phyloP scores from a whole-genome alignment of 2,113 vertebrate genomes.

The Cebidichthys violaceus region DNA sequence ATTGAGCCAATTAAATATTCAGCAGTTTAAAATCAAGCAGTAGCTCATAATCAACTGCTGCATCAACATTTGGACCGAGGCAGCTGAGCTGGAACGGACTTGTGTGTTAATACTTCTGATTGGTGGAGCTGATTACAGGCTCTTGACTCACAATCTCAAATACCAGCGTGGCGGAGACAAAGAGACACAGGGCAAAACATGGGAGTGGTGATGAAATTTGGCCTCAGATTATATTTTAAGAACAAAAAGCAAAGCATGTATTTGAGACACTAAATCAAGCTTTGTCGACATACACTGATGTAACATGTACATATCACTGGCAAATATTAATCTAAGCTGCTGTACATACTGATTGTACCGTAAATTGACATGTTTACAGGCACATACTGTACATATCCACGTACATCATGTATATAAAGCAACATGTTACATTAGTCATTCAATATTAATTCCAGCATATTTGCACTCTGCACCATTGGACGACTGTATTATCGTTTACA shows the following conservation, averaged over 20 bases:
- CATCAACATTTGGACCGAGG: slow-evolving; percentile 59
- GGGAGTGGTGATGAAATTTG: slow-evolving; percentile 16
- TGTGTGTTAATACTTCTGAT: slow-evolving; percentile 56
- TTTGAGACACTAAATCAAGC: background rate
- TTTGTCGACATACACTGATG: background rate
- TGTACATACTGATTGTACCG: background rate
- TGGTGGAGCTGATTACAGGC: slow-evolving; percentile 51
- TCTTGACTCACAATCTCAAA: slow-evolving; percentile 57
- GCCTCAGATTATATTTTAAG: background rate
- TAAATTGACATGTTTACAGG: background rate
- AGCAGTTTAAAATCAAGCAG: slow-evolving; percentile 61
- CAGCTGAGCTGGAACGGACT: slow-evolving; percentile 57
- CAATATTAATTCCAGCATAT: too few species aligned
- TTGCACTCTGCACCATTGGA: too few species aligned
- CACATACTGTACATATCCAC: background rate
- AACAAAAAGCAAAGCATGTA: background rate
- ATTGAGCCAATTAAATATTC: slow-evolving; percentile 62
- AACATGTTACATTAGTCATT: too few species aligned
- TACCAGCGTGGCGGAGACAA: slow-evolving; percentile 16
- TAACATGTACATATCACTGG: background rate
- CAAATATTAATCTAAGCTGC: background rate
- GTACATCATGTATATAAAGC: background rate
- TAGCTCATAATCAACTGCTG: slow-evolving; percentile 59
- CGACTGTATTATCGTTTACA: too few species aligned
- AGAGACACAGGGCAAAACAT: background rate